Evolutionary conservation across 2,888 invertebrate genomes (phyloP).

Genomic region (Criorhina ranunculi): DNA sequence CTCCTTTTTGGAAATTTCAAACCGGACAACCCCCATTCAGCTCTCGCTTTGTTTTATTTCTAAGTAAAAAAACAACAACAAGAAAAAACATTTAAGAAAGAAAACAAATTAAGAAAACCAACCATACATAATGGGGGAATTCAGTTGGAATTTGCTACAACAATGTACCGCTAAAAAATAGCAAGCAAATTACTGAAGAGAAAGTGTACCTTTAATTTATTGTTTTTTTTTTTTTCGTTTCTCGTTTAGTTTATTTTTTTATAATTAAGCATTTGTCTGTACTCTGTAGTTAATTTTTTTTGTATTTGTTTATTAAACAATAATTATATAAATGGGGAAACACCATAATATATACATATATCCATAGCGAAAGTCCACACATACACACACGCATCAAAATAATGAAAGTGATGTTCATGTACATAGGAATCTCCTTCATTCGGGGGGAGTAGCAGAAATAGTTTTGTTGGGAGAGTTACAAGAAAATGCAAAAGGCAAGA

Average conservation of each 20-base stretch:
- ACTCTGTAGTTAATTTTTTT: conserved; percentile 48
- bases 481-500: not conserved
- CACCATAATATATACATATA: conserved; percentile 21
- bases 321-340: conserved; percentile 9
- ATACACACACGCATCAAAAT: conserved; percentile 9
- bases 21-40: not conserved
- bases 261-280: conserved; percentile 41
- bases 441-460: not conserved
- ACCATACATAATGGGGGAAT: not conserved
- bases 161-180: conserved; percentile 27
- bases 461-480: conserved; percentile 16
- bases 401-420: conserved; percentile 48
- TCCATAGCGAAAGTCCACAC: conserved; percentile 23
- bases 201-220: conserved; percentile 65
- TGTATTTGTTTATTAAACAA: conserved; percentile 30
- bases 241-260: conserved; percentile 42
- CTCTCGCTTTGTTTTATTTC: conserved; percentile 33
- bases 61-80: conserved; percentile 18
- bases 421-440: conserved; percentile 22
- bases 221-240: conserved; percentile 36
- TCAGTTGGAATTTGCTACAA: conserved; percentile 10
- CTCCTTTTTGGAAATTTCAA: too few species aligned
- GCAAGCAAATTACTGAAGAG: conserved; percentile 8
- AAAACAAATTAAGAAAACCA: not conserved
- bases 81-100: too few species aligned